Base-by-base conservation (phyloP, 1,140 invertebrate species). In the Zaprionus ghesquierei region DNA sequence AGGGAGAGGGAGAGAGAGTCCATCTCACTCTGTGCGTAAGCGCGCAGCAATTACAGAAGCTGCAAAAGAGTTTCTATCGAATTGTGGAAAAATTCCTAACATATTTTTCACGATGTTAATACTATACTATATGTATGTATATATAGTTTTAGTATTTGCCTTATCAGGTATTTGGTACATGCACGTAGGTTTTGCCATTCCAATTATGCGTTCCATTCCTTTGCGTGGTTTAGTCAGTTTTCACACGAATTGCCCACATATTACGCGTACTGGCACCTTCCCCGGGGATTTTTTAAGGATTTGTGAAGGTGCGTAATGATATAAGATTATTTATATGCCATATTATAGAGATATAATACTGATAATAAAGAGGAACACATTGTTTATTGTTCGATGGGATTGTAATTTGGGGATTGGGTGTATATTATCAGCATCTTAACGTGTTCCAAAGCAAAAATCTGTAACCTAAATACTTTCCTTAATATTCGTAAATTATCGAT, bases 11-110 rank as follows among this genome's bases (percentile, higher is more conserved):
- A 2, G 18, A n/a, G 15, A 25, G 12, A 13, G 12, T 6, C 15
- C n/a, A 10, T 9, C 18, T 51, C 23, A 13, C 22, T 31, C 5
- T 15, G 13, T 60, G 51, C 5, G n/a, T 18, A 51, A 73, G 60
- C 81, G 63, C 81, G 81, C 80, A 76, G 76, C 80, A 82, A 9
- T 35, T 29, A 49, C 41, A 54, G 59, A 55, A 69, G 66, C 46
- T 41, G 31, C 13, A n/a, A 23, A 10, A 2, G 18, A 8, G 18
- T 8, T 44, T 20, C 15, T 18, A 18, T 4, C 8, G n/a, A 44
- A 44, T 10, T 12, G 2, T 12, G 2, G 6, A 29, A 18, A 20
- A 44, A 44, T 10, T 20, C 8, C 9, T 44, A 1, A 8, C 9
- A 20, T 20, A 3, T 18, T 29, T 8, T 5, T n/a, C n/a, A n/a